Conservation (phyloP, 30 jellyfish, hydroid and myxozoan genomes). For the Sanderia malayensis region DNA sequence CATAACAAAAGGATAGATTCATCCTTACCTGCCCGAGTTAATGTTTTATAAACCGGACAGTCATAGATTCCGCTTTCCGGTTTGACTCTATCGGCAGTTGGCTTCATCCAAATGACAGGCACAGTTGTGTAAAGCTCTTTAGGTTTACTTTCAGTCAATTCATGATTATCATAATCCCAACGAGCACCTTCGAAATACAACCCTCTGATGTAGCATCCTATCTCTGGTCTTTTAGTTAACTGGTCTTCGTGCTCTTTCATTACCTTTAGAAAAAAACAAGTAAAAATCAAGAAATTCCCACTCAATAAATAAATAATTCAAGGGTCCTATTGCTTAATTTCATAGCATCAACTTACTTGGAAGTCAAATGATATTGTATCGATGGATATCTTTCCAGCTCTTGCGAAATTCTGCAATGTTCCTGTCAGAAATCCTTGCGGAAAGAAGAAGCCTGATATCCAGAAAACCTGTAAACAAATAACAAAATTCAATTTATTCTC, state of each 20-base stretch:
- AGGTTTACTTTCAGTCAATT: slow-evolving; percentile 79
- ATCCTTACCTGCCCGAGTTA: slow-evolving; percentile 81
- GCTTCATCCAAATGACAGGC: slow-evolving; percentile 89
- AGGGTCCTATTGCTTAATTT: too few species aligned
- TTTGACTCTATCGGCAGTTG: slow-evolving; percentile 65
- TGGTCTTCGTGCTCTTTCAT: slow-evolving; percentile 53
- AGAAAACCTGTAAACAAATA: slow-evolving; percentile 57
- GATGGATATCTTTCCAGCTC: slow-evolving; percentile 80
- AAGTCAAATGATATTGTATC: slow-evolving; percentile 81
- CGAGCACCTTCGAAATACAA: slow-evolving; percentile 87
- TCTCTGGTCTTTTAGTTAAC: slow-evolving; percentile 51
- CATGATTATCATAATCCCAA: slow-evolving; percentile 74
- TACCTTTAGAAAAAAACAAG: slow-evolving; percentile 55
- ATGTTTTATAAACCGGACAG: slow-evolving; percentile 83
- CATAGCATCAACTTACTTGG: slow-evolving; percentile 59
- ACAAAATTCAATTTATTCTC: too few species aligned
- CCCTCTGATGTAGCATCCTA: slow-evolving; percentile 80
- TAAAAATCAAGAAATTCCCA: too few species aligned
- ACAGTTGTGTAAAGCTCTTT: slow-evolving; percentile 78
- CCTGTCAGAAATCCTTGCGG: slow-evolving; percentile 96
- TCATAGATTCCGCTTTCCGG: slow-evolving; percentile 74
- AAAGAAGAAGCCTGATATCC: slow-evolving; percentile 91
- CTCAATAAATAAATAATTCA: too few species aligned
- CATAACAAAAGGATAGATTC: too few species aligned
- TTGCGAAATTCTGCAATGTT: slow-evolving; percentile 79